phyloP scores from a whole-genome alignment of 2,888 invertebrate genomes.

The Elegia similella region DNA sequence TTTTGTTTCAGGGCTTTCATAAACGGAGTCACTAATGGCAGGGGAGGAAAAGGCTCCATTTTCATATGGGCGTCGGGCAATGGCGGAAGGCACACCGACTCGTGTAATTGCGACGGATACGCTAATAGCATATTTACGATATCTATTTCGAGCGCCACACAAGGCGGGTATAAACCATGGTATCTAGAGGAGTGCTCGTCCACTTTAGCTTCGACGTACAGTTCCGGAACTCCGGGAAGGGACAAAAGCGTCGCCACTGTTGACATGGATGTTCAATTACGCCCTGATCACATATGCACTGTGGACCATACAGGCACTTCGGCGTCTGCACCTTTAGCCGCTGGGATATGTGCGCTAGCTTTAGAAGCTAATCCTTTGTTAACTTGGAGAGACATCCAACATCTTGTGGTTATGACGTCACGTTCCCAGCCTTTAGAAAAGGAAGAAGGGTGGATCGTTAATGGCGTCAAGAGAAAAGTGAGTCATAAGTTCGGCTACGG shows the following conservation, averaged over 20 bases:
- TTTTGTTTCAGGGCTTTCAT: conserved; percentile 89
- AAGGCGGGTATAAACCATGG: conserved; percentile 98
- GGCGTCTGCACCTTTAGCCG: conserved; percentile 96
- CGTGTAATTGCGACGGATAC: conserved; percentile 99
- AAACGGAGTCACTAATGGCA: conserved; percentile 95
- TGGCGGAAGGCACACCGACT: conserved; percentile 96
- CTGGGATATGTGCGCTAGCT: conserved; percentile 96
- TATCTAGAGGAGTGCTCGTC: conserved; percentile 99
- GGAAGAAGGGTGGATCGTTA: conserved; percentile 95
- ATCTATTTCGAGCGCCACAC: conserved; percentile 98
- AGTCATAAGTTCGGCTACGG: conserved; percentile 99
- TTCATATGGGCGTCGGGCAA: conserved; percentile 99
- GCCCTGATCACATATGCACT: conserved; percentile 94
- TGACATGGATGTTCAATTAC: conserved; percentile 93
- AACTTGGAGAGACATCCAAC: conserved; percentile 99
- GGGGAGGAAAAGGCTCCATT: conserved; percentile 96
- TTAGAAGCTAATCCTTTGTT: conserved; percentile 95
- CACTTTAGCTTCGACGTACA: conserved; percentile 98
- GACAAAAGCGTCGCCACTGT: conserved; percentile 95
- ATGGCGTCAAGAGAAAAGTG: conserved; percentile 96
- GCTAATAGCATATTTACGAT: conserved; percentile 99
- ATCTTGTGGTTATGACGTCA: conserved; percentile 95
- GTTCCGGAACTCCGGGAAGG: conserved; percentile 95
- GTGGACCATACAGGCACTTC: conserved; percentile 96
- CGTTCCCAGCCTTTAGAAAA: conserved; percentile 93